Evolutionary conservation across 2,113 vertebrate species (phyloP).

Genomic region (Ophiodon elongatus): DNA sequence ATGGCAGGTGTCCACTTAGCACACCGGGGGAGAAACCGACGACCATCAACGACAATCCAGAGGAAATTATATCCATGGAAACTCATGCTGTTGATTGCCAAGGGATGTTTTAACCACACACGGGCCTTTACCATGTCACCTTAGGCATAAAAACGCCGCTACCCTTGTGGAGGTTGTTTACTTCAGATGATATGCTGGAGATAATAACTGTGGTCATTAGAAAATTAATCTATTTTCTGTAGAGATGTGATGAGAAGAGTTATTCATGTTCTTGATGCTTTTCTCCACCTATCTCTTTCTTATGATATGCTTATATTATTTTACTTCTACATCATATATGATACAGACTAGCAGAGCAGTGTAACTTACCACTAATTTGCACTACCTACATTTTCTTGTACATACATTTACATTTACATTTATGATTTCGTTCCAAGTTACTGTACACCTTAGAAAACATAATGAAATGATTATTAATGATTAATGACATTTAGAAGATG

Average conservation of each 20-base stretch:
- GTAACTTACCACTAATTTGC: conserved; percentile 40
- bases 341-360: not conserved
- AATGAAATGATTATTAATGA: not conserved
- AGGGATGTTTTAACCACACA: conserved; percentile 8
- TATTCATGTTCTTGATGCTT: not conserved
- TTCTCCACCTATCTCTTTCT: not conserved
- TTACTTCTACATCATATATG: not conserved
- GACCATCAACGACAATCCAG: conserved; percentile 32
- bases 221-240: conserved; percentile 2
- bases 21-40: conserved; percentile 31
- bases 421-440: not conserved
- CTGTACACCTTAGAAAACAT: not conserved
- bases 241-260: not conserved
- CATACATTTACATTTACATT: conserved; percentile 38
- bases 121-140: not conserved
- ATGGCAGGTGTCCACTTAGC: conserved; percentile 70
- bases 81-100: conserved; percentile 29
- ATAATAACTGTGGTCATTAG: conserved; percentile 4
- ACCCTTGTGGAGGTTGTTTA: not conserved
- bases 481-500: not conserved
- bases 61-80: conserved; percentile 40
- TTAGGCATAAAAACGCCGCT: conserved; percentile 5
- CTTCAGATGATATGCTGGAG: not conserved
- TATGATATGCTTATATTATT: not conserved
- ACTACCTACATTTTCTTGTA: conserved; percentile 27